Evolutionary conservation across 2,888 invertebrate genomes (phyloP), one percentile per base, ranked within the genome.

Genomic region (Pteria penguin): DNA sequence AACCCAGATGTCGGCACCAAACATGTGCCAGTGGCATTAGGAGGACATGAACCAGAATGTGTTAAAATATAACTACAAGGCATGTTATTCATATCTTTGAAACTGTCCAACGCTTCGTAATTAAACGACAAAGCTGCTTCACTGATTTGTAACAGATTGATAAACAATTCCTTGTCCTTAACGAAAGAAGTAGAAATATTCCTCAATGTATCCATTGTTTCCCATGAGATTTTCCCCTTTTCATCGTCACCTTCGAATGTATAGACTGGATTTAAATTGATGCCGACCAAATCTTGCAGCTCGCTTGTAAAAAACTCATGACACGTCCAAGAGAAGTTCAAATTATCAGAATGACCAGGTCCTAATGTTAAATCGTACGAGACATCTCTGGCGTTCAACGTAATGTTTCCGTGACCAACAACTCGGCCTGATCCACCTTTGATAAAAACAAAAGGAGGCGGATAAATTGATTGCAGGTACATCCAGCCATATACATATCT

Each of bases 401-500:
- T 32, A 18, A 60, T 52, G 2, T 5, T 11, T n/a, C 76, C 76
- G 4, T 33, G 61, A 0, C 73, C 73, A 45, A 63, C 26, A 32
- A 70, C 57, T 33, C 73, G 36, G 0, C 72, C 76, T 5, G 73
- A 72, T n/a, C 76, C 76, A n/a, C 76, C 76, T 27, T 52, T 63
- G 2, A 77, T 77, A 29, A 69, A 62, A 2, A 68, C 65, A 14
- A 70, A 52, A 8, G 76, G 76, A 0, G 76, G 76, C 18, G 76
- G 76, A 45, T 73, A 72, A n/a, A 52, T 52, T 22, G 65, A 24
- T 36, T 60, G 27, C 11, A 77, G 22, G 52, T 60, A 77, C 76
- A 77, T 69, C 2, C 60, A 72, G 3, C 65, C 76, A 8, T 70
- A 63, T 22, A 77, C 68, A 52, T 65, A 77, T 4, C 60, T 55